Evolutionary conservation across 1,140 invertebrate genomes (phyloP), one percentile per base, ranked within the genome.

Genomic region (Stegodyphus dumicola): DNA sequence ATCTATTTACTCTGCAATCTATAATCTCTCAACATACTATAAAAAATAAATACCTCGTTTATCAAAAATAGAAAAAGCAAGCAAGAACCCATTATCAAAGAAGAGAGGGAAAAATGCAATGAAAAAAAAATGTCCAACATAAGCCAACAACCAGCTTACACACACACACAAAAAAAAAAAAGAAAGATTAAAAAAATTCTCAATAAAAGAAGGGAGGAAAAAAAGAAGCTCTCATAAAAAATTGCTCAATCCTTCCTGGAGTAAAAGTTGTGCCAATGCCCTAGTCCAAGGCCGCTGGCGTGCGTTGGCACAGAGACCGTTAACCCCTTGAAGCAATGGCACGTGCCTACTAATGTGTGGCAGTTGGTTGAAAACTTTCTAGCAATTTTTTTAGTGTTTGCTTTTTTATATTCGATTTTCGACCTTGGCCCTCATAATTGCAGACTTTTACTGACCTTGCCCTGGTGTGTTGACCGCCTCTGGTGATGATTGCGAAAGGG

Each of bases 211-310:
- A 15, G 49, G 51, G 70, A 52, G 11, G 7, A 52, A 73, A 54
- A 33, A 67, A 66, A 67, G 33, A 33, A 54, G n/a, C 7, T 71
- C 11, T 9, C 17, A 56, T n/a, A 75, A 75, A 83, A 75, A 75
- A 65, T 15, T 56, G 56, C 56, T 9, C 80, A 83, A 83, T 83
- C 80, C 80, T 83, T 83, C 80, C 80, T 83, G 80, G 80, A 60
- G 67, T 33, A 33, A 33, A 33, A 33, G 33, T 33, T 33, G 70
- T 83, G 80, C 80, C 80, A 83, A 83, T 83, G 80, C 70, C 80
- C 80, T 13, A 75, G 49, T 75, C 80, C 80, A 83, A 83, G 80
- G 80, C 71, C 80, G 71, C 48, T 48, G 6, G 18, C 48, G 80
- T 51, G 70, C 79, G 70, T 83, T 83, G 71, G 56, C 79, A 64